Evolutionary conservation across 1,140 invertebrate species (phyloP), one percentile per base, ranked within the genome.

Genomic region (Ridgeia piscesae): DNA sequence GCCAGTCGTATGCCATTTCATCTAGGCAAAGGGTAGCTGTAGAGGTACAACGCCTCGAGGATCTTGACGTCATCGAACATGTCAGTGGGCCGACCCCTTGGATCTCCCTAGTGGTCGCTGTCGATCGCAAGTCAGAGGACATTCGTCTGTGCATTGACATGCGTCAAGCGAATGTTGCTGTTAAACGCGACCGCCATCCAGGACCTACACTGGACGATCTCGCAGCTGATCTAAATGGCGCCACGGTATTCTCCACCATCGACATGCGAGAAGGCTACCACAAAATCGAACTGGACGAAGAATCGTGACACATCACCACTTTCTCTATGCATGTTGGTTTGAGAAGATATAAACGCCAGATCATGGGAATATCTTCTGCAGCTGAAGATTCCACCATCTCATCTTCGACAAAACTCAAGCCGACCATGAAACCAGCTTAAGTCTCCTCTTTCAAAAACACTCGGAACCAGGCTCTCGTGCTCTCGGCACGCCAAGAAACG

Each of bases 111-210:
- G 58, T 94, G 17, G 93, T 94, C 35, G 91, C 93, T 6, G 88
- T 93, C 11, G 89, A 93, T n/a, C 89, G 92, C 33, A 88, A 89
- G 31, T 33, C 35, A 34, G 92, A 34, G 50, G 93, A 93, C n/a
- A 93, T 94, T 34, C 34, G 92, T 33, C 34, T 92, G 6, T 92
- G 92, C 92, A 34, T 92, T 17, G 92, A 92, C 89, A 92, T 92
- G 92, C 31, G 92, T 27, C 77, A 93, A 50, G 93, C 93, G 2
- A 95, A 95, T 88, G 92, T 93, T 35, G 94, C 94, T 6, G 92
- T 94, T 27, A 33, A 58, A 33, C 35, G 94, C 21, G 93, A 94
- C 88, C 11, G 91, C 34, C 91, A 91, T n/a, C 34, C 42, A 35
- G 48, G 34, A 48, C 91, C 91, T 17, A 91, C 34, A 14, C 9